Evolutionary conservation across 2,797 vertebrate genomes (phyloP), one percentile per base, ranked within the genome.

Genomic region (Martes flavigula): DNA sequence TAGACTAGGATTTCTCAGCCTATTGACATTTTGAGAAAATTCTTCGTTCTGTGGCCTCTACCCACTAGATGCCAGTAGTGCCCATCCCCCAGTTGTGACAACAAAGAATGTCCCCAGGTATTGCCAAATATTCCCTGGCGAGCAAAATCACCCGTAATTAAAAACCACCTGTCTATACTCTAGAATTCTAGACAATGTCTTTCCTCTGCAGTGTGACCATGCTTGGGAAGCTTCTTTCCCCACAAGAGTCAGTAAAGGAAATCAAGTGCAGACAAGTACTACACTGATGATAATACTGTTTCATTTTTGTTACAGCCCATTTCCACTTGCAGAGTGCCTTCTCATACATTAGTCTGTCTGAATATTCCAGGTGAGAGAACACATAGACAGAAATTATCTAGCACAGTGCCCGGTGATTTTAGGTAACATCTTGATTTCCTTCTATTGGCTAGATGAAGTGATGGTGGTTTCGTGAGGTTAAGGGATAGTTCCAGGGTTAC

Each of bases 401-500:
- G 40, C 48, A 77, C n/a, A 90, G 48, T 20, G 3, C 73, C 23
- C 46, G 40, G 48, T 14, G 51, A 27, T 58, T 84, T 4, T 38
- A 83, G 14, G 32, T 78, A 68, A 90, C 89, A 90, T 84, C 25
- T 93, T 75, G 23, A 21, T 70, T 96, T 96, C n/a, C 51, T 78
- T 83, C 93, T 68, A 56, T 64, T 87, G 54, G 35, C 25, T 95
- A 40, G n/a, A n/a, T 66, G 48, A 78, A 84, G 7, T 2, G 35
- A 27, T 70, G 46, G 13, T 62, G 38, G 35, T 12, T 90, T 11
- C 56, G 3, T 15, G 21, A 85, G 35, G 46, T 56, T 81, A 60
- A 56, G 27, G 77, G 66, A 83, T 30, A 77, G 9, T 62, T 64
- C 51, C 35, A 40, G 23, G 46, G 13, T 84, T 91, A 93, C 83